Evolutionary conservation across 1,140 invertebrate genomes (phyloP).

Genomic region (Diplogasteroides magnus): DNA sequence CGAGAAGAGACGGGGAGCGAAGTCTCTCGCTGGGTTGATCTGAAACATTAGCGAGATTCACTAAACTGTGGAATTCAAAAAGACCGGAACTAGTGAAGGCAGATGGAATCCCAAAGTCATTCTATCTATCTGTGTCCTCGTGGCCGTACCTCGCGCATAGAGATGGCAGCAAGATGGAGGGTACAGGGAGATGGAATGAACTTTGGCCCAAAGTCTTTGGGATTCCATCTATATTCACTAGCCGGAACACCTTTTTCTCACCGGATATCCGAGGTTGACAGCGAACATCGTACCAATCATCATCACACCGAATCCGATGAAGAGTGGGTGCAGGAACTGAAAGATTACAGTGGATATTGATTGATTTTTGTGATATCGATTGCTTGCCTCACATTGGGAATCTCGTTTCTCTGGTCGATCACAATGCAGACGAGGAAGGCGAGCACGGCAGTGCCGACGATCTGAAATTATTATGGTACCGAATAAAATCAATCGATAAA

Average conservation of each 20-base stretch:
- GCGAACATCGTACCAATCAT: constrained; percentile 30
- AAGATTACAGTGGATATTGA: neutral
- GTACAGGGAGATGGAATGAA: too few species aligned
- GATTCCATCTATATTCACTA: too few species aligned
- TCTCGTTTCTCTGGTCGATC: constrained; percentile 32
- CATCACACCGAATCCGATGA: constrained; percentile 33
- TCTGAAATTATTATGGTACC: constrained; percentile 19
- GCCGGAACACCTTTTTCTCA: too few species aligned
- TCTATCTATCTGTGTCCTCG: too few species aligned
- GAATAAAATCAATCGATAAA: neutral
- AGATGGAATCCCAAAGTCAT: too few species aligned
- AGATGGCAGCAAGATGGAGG: too few species aligned
- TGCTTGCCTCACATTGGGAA: constrained; percentile 22
- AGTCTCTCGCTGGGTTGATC: constrained; percentile 36
- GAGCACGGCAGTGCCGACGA: constrained; percentile 62
- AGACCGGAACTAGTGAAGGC: too few species aligned
- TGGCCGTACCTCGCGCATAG: too few species aligned
- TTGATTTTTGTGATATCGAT: neutral
- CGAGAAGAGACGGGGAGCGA: constrained; percentile 33
- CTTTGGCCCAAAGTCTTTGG: too few species aligned
- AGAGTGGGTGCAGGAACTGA: constrained; percentile 27
- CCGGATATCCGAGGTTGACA: constrained; percentile 26
- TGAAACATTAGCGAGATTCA: neutral
- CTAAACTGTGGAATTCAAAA: too few species aligned
- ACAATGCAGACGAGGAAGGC: constrained; percentile 60